A percentile compares a stretch with the other conserved stretches of the same genome.
These are phyloP conservation scores for Enteromius afrohamiltoni DNA, from an alignment of 2,797 vertebrate genomes.

Conservation along the genomic window DNA sequence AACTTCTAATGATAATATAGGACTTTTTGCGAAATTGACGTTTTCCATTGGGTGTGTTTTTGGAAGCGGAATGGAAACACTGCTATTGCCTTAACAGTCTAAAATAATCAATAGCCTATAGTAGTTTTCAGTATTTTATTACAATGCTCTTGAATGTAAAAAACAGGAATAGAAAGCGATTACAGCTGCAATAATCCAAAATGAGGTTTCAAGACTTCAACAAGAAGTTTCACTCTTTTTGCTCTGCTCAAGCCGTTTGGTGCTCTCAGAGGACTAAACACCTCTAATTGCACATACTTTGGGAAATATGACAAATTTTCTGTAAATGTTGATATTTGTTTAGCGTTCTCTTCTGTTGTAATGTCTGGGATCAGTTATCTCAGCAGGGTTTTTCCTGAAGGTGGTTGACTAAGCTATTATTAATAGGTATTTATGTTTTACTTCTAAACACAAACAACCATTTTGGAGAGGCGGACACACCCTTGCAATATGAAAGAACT, in stretches of 20 bases:
- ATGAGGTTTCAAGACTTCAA: neutral
- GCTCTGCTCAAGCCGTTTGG: constrained; percentile 66
- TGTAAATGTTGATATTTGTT: constrained; percentile 31
- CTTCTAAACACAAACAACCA: constrained; percentile 25
- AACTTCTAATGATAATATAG: too few relatives aligned
- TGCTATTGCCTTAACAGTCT: neutral
- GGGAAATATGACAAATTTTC: constrained; percentile 6
- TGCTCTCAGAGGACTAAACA: neutral
- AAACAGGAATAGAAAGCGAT: constrained; percentile 3
- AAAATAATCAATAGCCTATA: neutral
- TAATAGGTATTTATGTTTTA: neutral
- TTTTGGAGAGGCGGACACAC: neutral
- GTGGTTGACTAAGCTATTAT: constrained; percentile 10
- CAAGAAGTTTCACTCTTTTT: constrained; percentile 35
- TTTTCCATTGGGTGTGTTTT: too few relatives aligned
- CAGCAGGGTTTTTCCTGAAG: constrained; percentile 42
- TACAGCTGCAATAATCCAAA: neutral
- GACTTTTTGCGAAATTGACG: too few relatives aligned
- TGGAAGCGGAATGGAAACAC: too few relatives aligned
- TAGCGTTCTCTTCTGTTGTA: constrained; percentile 1
- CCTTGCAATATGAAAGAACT: neutral
- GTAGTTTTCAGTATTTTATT: neutral
- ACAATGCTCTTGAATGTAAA: neutral
- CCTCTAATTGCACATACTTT: constrained; percentile 1
- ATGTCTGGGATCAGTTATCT: constrained; percentile 49